Evolutionary conservation across 2,888 invertebrate species (phyloP).

Genomic region (Lasioglossum villosulum): DNA sequence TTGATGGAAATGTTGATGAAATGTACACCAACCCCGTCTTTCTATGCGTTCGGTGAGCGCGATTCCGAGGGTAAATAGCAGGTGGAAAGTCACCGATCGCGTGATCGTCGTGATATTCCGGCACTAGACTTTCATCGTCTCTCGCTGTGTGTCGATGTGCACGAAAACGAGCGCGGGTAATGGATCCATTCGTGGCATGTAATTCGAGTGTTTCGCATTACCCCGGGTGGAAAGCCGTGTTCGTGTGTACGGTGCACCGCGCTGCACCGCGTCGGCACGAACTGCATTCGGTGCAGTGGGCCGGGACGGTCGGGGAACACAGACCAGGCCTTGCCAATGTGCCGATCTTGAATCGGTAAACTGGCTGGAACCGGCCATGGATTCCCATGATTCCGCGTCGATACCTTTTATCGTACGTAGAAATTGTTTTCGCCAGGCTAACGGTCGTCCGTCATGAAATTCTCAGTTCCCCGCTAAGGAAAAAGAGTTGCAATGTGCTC

Average conservation of each 20-base stretch:
- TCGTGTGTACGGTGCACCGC: slow-evolving; percentile 25
- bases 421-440: slow-evolving; percentile 73
- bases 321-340: slow-evolving; percentile 35
- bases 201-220: slow-evolving; percentile 66
- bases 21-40: neutral
- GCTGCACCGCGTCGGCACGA: slow-evolving; percentile 35
- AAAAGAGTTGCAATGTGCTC: neutral
- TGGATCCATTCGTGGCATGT: slow-evolving; percentile 65
- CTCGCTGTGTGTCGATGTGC: slow-evolving; percentile 34
- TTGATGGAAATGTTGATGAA: neutral
- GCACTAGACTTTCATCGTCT: slow-evolving; percentile 53
- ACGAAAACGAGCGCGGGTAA: slow-evolving; percentile 54
- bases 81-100: slow-evolving; percentile 60
- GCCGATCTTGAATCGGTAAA: slow-evolving; percentile 59
- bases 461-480: slow-evolving; percentile 14
- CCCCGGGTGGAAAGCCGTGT: slow-evolving; percentile 26
- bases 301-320: slow-evolving; percentile 42
- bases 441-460: slow-evolving; percentile 59
- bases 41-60: slow-evolving; percentile 20
- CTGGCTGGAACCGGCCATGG: slow-evolving; percentile 64
- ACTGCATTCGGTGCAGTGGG: slow-evolving; percentile 57
- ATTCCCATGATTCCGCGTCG: slow-evolving; percentile 73
- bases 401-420: slow-evolving; percentile 71
- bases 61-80: slow-evolving; percentile 38
- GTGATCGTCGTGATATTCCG: slow-evolving; percentile 55